Evolutionary conservation across 1,140 invertebrate species (phyloP), one percentile per base, ranked within the genome.

Genomic region (Penaeus vannamei): DNA sequence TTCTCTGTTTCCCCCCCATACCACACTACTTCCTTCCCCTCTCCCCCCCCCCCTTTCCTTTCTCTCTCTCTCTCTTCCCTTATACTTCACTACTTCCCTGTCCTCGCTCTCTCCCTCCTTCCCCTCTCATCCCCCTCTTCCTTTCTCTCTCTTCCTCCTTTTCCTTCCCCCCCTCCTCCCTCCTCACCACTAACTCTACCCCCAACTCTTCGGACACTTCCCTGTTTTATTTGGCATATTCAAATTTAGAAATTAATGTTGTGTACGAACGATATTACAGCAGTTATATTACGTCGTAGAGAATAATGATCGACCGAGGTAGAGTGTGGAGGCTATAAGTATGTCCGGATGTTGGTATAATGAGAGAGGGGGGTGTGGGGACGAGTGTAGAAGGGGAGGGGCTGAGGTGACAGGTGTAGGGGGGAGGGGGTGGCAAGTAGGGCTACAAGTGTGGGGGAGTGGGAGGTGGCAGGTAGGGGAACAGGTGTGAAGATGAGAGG

Each of bases 241-340:
- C 79, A 81, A 46, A 81, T 59, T 81, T 59, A 59, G 46, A 59
- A 81, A 81, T 59, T 81, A 22, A 81, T 81, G 79, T 23, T 81
- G 79, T 81, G 79, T 81, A 81, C 42, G n/a, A 26, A 81, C 46
- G 79, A 4, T 29, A 81, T 81, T 46, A 59, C 79, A 19, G 42
- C 46, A 53, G 46, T 53, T 53, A 53, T 14, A 14, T 53, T 12
- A 53, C 10, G 36, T 8, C 72, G 72, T 76, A 23, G 42, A 53
- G 77, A 23, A 23, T 4, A 46, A 46, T 79, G 29, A 53, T 53
- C 36, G 26, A 2, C 72, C 77, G 77, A 19, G 46, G 42, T 81
- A 36, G 29, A 81, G 79, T 59, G 60, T 81, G 79, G 36, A 4
- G 46, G 79, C 79, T 81, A 26, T 59, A 46, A 81, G 46, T 53